These are phyloP conservation scores for Stramonita haemastoma DNA, from an alignment of 2,888 invertebrate genomes.

Conservation along the genomic window DNA sequence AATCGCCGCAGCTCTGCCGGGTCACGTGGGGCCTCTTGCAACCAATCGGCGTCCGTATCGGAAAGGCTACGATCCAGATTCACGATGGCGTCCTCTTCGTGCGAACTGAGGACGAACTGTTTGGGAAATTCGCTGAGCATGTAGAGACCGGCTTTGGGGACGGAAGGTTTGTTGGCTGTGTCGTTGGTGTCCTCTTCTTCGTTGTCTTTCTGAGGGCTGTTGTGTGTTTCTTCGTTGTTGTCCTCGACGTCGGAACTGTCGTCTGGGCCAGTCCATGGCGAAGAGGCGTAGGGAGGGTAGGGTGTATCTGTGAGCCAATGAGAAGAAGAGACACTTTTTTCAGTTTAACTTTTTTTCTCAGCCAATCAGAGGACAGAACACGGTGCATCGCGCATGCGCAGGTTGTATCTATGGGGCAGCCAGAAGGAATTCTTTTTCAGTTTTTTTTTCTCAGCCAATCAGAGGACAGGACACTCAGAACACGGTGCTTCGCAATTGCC, in stretches of 20 bases:
- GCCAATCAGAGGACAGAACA: not conserved
- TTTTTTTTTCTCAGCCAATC: too few species aligned
- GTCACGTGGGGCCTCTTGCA: not conserved
- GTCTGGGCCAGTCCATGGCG: conserved; percentile 31
- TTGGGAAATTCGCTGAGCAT: conserved; percentile 32
- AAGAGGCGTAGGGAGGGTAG: not conserved
- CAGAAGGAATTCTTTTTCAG: too few species aligned
- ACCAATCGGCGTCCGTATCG: not conserved
- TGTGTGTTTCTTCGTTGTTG: not conserved
- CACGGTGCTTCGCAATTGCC: too few species aligned
- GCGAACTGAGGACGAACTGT: conserved; percentile 39
- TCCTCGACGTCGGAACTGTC: not conserved
- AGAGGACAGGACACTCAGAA: too few species aligned
- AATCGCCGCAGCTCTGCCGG: conserved; percentile 27
- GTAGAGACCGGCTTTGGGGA: conserved; percentile 28
- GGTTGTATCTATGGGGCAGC: too few species aligned
- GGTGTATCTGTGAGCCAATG: conserved; percentile 11
- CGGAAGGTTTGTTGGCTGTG: not conserved
- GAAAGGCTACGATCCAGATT: conserved; percentile 14
- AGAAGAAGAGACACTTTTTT: not conserved
- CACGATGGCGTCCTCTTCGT: conserved; percentile 10
- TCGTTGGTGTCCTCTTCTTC: not conserved
- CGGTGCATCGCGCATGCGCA: too few species aligned
- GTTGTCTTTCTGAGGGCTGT: not conserved
- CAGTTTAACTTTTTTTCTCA: not conserved